Conservation (phyloP, 2,797 vertebrate species). For the Staurois parvus region DNA sequence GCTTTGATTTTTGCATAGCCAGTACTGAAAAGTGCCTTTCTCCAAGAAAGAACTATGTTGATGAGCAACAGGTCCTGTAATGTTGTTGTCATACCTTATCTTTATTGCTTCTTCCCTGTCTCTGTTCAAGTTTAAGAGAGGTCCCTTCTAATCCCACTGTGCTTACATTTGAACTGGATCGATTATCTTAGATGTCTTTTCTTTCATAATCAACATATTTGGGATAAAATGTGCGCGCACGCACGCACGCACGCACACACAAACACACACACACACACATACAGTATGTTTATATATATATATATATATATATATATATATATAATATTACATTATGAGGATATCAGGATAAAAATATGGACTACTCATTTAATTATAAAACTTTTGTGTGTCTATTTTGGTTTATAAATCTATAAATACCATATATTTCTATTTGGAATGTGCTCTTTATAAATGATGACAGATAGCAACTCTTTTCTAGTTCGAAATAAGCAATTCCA, state of each 20-base stretch:
- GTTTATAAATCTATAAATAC: neutral
- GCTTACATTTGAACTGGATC: constrained; percentile 84
- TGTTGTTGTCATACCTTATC: constrained; percentile 83
- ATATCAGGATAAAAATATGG: no score
- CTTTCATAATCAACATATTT: constrained; percentile 10
- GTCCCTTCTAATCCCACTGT: constrained; percentile 82
- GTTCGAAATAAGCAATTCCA: neutral
- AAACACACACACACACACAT: neutral
- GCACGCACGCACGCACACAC: neutral
- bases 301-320: neutral
- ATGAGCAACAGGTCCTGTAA: constrained; percentile 72
- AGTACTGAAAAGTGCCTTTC: constrained; percentile 62
- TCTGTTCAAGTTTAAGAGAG: constrained; percentile 82
- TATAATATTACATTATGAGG: neutral
- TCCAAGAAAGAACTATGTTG: constrained; percentile 75
- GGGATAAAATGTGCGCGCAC: neutral
- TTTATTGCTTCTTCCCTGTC: constrained; percentile 91
- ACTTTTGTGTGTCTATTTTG: no score
- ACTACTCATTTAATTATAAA: no score
- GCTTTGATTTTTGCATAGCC: constrained; percentile 4
- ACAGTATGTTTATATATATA: neutral
- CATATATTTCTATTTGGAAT: neutral
- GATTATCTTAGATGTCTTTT: constrained; percentile 62
- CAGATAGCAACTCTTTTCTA: neutral
- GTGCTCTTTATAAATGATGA: neutral